These are phyloP conservation scores for Centrocercus urophasianus DNA, from an alignment of 2,113 vertebrate species.

Conservation along the genomic window DNA sequence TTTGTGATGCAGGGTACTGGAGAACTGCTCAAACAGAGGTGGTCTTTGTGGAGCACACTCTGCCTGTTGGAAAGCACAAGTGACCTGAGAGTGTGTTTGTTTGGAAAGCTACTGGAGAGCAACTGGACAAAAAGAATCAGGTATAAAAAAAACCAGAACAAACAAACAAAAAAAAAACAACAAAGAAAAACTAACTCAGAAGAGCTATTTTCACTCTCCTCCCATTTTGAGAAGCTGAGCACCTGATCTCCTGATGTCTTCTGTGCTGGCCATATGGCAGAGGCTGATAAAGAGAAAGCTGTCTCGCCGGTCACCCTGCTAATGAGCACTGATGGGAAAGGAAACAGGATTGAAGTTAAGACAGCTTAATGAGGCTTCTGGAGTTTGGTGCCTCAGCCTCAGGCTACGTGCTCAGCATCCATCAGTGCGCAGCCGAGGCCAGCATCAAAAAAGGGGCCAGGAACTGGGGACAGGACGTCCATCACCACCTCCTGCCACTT, in stretches of 20 bases:
- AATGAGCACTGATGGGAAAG: not conserved
- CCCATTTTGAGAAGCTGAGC: not conserved
- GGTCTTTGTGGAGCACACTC: not conserved
- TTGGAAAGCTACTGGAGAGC: not conserved
- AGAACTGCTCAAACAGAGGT: not conserved
- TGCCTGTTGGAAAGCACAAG: not conserved
- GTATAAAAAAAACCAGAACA: not conserved
- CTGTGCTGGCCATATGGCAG: not conserved
- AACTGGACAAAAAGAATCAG: not conserved
- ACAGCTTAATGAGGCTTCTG: constrained; percentile 9
- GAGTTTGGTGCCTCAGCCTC: not conserved
- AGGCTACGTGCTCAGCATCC: not conserved
- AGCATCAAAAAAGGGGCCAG: not conserved
- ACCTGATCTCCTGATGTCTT: not conserved
- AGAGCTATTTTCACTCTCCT: not conserved
- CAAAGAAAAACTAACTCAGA: not conserved
- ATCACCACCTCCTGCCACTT: not conserved
- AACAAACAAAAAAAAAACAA: not conserved
- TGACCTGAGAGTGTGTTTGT: not conserved
- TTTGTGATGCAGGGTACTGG: not conserved
- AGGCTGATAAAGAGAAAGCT: not conserved
- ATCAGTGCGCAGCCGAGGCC: not conserved
- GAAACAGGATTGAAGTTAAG: not conserved
- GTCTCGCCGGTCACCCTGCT: not conserved
- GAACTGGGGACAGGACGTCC: not conserved